Evolutionary conservation across 2,888 invertebrate genomes (phyloP).

Genomic region (Heteromyza rotundicornis): DNA sequence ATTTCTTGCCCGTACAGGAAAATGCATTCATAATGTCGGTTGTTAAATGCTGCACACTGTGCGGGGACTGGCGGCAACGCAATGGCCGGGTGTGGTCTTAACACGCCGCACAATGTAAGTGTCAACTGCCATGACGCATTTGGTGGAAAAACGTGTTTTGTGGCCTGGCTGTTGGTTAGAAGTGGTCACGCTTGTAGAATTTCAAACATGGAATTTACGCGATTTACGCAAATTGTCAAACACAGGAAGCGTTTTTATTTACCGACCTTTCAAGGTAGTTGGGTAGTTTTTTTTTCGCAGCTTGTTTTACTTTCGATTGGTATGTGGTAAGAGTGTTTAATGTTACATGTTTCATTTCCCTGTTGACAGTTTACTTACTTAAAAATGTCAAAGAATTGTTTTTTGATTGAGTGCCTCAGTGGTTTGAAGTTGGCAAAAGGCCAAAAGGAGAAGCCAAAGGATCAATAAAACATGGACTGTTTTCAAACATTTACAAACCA

Average conservation of each 20-base stretch:
- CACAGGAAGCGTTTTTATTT: background rate
- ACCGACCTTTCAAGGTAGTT: background rate
- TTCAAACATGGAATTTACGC: background rate
- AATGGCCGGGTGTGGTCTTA: background rate
- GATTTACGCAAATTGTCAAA: background rate
- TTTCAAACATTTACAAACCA: too few species aligned
- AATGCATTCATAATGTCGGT: background rate
- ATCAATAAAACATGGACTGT: too few species aligned
- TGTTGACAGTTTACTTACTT: too few species aligned
- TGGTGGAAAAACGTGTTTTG: background rate
- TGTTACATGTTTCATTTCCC: too few species aligned
- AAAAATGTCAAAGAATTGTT: too few species aligned
- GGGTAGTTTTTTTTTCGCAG: too few species aligned
- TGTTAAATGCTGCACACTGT: background rate
- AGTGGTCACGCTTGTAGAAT: background rate
- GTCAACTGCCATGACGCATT: background rate
- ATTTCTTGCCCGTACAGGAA: too few species aligned
- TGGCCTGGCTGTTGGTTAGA: background rate
- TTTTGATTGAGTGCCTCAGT: too few species aligned
- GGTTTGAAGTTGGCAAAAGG: too few species aligned
- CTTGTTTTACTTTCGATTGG: too few species aligned
- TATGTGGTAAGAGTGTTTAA: too few species aligned
- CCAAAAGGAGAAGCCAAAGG: too few species aligned
- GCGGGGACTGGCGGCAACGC: background rate
- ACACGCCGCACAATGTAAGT: background rate